phyloP scores from a whole-genome alignment of 2,113 vertebrate genomes.

The Neoarius graeffei region DNA sequence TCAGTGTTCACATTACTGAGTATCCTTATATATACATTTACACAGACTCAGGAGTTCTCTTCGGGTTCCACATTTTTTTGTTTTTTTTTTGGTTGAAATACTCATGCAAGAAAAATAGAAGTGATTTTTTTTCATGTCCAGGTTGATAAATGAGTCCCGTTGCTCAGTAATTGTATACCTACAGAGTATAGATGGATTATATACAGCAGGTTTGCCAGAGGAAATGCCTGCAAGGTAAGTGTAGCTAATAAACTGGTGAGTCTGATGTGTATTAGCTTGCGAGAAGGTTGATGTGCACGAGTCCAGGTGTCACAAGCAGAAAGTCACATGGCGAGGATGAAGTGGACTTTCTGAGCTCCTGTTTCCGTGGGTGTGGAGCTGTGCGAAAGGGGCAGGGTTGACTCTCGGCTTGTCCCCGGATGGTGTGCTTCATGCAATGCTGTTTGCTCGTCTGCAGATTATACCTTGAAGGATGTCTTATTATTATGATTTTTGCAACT shows the following conservation, averaged over 20 bases:
- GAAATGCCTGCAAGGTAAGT: neutral
- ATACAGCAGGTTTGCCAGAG: neutral
- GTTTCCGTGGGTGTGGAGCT: slow-evolving; percentile 38
- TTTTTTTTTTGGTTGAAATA: neutral
- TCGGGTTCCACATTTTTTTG: neutral
- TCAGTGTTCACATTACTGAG: neutral
- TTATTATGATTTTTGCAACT: slow-evolving; percentile 60
- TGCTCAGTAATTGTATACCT: neutral
- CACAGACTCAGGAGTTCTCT: neutral
- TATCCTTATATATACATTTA: neutral
- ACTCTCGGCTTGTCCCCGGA: slow-evolving; percentile 88
- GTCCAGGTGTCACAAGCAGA: neutral
- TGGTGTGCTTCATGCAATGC: slow-evolving; percentile 79
- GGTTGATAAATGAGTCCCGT: neutral
- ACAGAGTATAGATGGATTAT: neutral
- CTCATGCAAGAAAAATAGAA: neutral
- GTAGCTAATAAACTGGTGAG: neutral
- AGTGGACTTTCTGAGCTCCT: slow-evolving; percentile 22
- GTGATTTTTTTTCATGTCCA: neutral
- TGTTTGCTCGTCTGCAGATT: slow-evolving; percentile 82
- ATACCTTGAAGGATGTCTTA: slow-evolving; percentile 94
- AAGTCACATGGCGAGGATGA: neutral
- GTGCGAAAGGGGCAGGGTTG: slow-evolving; percentile 75
- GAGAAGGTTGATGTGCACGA: neutral
- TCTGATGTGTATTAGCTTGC: neutral